These are phyloP conservation scores for Epinotia bilunana DNA, from an alignment of 2,888 invertebrate genomes.

Conservation along the genomic window DNA sequence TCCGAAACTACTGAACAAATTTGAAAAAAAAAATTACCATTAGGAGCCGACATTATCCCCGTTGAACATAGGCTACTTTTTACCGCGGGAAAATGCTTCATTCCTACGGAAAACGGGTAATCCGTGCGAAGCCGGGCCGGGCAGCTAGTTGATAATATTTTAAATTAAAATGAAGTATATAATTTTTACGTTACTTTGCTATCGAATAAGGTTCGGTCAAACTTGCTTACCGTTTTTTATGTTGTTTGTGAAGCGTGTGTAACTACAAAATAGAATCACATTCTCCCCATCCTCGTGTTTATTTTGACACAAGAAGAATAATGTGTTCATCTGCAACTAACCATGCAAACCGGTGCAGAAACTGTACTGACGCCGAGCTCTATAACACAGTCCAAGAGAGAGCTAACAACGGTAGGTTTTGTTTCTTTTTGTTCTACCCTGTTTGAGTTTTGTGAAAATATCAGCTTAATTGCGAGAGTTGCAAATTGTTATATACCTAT, in stretches of 20 bases:
- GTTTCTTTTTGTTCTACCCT: slow-evolving; percentile 7
- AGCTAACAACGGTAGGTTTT: slow-evolving; percentile 4
- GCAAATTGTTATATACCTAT: background rate
- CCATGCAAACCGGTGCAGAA: background rate
- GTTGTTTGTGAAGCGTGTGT: background rate
- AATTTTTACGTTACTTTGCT: too few relatives aligned
- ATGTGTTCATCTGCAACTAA: slow-evolving; percentile 2
- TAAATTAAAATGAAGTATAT: too few relatives aligned
- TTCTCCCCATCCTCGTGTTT: background rate
- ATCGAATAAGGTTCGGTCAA: too few relatives aligned
- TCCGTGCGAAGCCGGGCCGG: too few relatives aligned
- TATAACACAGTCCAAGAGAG: slow-evolving; percentile 14
- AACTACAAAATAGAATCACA: background rate
- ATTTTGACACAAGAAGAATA: background rate
- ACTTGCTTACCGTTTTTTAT: too few relatives aligned
- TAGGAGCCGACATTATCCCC: too few relatives aligned
- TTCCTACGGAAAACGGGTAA: too few relatives aligned
- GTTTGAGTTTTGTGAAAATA: slow-evolving; percentile 15
- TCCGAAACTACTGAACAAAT: too few relatives aligned
- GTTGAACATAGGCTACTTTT: too few relatives aligned
- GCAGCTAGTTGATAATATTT: too few relatives aligned
- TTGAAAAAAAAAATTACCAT: too few relatives aligned
- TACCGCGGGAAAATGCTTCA: too few relatives aligned
- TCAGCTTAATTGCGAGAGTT: slow-evolving; percentile 10
- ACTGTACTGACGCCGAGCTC: slow-evolving; percentile 5